phyloP scores from a whole-genome alignment of 1,140 invertebrate genomes.

The Agrypnia vestita region DNA sequence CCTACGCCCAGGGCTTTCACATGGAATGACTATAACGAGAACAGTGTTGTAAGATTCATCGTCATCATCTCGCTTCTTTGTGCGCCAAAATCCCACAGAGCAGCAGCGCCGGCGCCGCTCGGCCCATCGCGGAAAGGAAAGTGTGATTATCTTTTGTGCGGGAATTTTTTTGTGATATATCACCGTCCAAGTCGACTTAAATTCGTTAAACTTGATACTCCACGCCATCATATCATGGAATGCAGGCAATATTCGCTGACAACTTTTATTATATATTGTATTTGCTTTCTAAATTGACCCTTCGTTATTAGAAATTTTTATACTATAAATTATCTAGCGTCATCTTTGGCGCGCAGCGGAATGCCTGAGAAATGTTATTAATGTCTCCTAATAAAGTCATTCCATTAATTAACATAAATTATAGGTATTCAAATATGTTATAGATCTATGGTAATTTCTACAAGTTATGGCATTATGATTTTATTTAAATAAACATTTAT shows the following conservation, averaged over 20 bases:
- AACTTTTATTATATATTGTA: neutral
- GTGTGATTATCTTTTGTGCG: slow-evolving; percentile 35
- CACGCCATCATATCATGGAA: neutral
- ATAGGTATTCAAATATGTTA: neutral
- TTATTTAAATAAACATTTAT: too few relatives aligned
- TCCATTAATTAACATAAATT: neutral
- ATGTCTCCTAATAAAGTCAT: slow-evolving; percentile 17
- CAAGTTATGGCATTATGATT: too few relatives aligned
- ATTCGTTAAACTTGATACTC: slow-evolving; percentile 26
- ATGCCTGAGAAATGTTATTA: slow-evolving; percentile 8
- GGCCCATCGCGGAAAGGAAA: slow-evolving; percentile 24
- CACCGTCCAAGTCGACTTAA: slow-evolving; percentile 3
- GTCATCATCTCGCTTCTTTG: neutral
- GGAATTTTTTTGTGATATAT: slow-evolving; percentile 34
- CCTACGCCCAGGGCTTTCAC: slow-evolving; percentile 10
- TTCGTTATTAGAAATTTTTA: slow-evolving; percentile 30
- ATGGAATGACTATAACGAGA: neutral
- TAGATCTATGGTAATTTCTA: too few relatives aligned
- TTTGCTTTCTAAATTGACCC: slow-evolving; percentile 36
- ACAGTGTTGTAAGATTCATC: slow-evolving; percentile 30
- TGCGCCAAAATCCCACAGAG: slow-evolving; percentile 31
- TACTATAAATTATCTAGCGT: slow-evolving; percentile 7
- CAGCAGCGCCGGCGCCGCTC: slow-evolving; percentile 5
- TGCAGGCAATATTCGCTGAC: slow-evolving; percentile 14
- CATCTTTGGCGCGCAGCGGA: neutral